Evolutionary conservation across 2,113 vertebrate species (phyloP).

Genomic region (Cricetomys ansorgei): DNA sequence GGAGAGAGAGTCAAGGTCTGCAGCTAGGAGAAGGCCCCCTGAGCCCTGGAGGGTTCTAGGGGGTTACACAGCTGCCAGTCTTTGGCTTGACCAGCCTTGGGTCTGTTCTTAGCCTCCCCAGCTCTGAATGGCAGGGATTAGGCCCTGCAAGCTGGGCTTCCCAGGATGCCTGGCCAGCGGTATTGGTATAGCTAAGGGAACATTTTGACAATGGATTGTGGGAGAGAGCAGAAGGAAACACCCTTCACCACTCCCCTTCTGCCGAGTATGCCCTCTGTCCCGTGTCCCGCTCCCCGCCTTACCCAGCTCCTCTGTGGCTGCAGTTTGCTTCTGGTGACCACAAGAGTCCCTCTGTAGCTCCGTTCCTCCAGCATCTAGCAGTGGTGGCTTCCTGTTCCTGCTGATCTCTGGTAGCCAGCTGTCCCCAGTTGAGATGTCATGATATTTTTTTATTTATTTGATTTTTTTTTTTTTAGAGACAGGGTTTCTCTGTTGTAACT

Average conservation of each 20-base stretch:
- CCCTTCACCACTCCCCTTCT: background rate
- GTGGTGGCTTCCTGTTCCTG: background rate
- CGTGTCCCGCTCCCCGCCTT: background rate
- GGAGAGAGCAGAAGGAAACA: background rate
- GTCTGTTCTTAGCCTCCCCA: background rate
- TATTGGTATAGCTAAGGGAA: background rate
- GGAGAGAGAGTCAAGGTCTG: background rate
- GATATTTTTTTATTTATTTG: no score
- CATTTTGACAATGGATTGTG: background rate
- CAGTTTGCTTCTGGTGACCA: background rate
- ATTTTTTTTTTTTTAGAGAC: no score
- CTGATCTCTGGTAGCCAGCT: background rate
- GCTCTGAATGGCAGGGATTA: background rate
- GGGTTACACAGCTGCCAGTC: background rate
- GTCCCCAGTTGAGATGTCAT: background rate
- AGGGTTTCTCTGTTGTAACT: no score
- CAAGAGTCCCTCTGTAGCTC: background rate
- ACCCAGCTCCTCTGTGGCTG: background rate
- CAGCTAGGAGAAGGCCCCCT: no score
- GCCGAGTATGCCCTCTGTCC: background rate
- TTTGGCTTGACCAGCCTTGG: accelerated
- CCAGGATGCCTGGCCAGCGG: background rate
- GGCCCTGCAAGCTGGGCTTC: background rate
- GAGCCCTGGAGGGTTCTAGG: background rate
- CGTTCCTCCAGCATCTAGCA: background rate